Percentiles rank a stretch among this genome's conserved stretches.
Conservation (phyloP, 2,113 vertebrate species). For the Dicaeum eximium region DNA sequence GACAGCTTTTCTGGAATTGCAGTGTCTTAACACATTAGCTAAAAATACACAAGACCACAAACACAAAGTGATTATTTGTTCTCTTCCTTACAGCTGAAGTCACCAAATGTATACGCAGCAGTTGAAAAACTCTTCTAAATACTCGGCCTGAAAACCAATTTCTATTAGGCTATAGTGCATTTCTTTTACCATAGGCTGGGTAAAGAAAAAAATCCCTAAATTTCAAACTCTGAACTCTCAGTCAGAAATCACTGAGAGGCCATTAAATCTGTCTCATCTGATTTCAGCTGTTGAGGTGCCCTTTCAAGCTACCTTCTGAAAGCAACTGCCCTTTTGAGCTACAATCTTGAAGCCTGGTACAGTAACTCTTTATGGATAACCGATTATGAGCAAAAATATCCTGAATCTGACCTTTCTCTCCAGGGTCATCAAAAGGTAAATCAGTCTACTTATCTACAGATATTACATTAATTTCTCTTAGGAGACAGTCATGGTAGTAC, state of each 20-base stretch:
- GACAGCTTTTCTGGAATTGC: constrained; percentile 1
- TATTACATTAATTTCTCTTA: constrained; percentile 40
- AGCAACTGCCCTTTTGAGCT: constrained; percentile 61
- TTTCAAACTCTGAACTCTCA: constrained; percentile 44
- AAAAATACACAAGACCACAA: background rate
- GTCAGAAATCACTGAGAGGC: constrained; percentile 31
- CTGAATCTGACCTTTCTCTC: constrained; percentile 45
- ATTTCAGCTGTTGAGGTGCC: constrained; percentile 52
- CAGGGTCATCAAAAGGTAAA: constrained; percentile 46
- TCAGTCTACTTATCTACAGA: constrained; percentile 34
- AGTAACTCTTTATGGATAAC: constrained; percentile 34
- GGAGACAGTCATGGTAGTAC: background rate
- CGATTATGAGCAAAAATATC: constrained; percentile 44
- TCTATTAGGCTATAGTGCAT: background rate
- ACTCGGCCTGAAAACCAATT: background rate
- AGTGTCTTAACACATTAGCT: constrained; percentile 3
- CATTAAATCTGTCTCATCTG: constrained; percentile 50
- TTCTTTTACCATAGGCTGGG: background rate
- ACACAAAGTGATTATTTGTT: background rate
- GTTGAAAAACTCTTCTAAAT: background rate
- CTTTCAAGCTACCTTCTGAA: constrained; percentile 51
- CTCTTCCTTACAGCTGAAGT: background rate
- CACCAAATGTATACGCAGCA: background rate
- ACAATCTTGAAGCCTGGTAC: background rate
- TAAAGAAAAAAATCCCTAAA: background rate